A percentile compares a stretch with the other conserved stretches of the same genome.
Conservation (phyloP, 2,113 vertebrate genomes). For the Ictalurus furcatus region DNA sequence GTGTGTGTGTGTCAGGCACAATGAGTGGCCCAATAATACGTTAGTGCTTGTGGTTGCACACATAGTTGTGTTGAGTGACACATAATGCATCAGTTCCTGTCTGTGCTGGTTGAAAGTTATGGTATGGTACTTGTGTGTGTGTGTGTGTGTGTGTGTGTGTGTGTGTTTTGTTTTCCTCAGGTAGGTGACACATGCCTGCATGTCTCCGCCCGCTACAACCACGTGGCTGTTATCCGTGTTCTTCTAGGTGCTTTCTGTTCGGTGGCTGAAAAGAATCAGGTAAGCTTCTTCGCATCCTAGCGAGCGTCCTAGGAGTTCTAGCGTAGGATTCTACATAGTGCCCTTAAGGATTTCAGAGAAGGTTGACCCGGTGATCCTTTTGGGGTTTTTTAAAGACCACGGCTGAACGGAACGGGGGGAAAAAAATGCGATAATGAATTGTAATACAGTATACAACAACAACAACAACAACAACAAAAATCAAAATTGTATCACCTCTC, state of each 20-base stretch:
- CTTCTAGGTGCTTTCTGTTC: conserved; percentile 95
- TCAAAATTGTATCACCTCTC: too few relatives aligned
- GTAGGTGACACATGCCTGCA: conserved; percentile 93
- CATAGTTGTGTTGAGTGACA: not conserved
- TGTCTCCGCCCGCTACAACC: conserved; percentile 93
- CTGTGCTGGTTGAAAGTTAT: not conserved
- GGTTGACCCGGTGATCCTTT: not conserved
- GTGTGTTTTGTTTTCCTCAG: conserved; percentile 65
- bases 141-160: not conserved
- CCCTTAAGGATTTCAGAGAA: not conserved
- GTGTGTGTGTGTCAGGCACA: not conserved
- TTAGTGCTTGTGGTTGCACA: not conserved
- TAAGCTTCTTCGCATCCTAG: conserved; percentile 67
- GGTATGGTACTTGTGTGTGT: not conserved
- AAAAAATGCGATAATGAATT: not conserved
- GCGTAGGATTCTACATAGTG: not conserved
- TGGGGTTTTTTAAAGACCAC: not conserved
- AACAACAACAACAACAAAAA: too few relatives aligned
- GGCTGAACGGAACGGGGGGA: not conserved
- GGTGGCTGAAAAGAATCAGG: conserved; percentile 92
- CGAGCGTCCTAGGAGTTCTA: not conserved
- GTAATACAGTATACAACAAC: not conserved
- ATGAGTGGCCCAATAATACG: not conserved
- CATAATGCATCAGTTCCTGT: not conserved
- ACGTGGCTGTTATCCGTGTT: conserved; percentile 85